Evolutionary conservation across 2,888 invertebrate species (phyloP).

Genomic region (Hipparchia sbordonii): DNA sequence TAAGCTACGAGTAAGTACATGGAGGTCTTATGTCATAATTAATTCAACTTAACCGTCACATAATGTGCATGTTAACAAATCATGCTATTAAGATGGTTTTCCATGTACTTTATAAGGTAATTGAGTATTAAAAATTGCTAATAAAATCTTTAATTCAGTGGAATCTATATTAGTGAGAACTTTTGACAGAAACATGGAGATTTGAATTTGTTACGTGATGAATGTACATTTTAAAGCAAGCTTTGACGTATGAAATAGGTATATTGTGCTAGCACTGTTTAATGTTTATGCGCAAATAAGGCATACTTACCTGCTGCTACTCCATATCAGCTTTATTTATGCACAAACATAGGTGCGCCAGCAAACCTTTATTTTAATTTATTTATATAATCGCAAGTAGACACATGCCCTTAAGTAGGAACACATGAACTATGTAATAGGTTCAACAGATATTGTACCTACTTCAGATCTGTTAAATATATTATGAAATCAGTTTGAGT

Average conservation of each 20-base stretch:
- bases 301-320: neutral
- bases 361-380: conserved; percentile 35
- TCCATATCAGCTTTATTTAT: conserved; percentile 8
- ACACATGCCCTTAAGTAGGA: conserved; percentile 21
- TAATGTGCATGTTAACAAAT: conserved; percentile 5
- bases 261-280: neutral
- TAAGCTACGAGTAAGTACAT: conserved; percentile 23
- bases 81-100: neutral
- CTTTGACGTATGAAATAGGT: neutral
- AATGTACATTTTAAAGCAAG: neutral
- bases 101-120: neutral
- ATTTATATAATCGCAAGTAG: conserved; percentile 31
- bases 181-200: neutral
- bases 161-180: neutral
- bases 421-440: neutral
- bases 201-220: neutral
- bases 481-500: neutral
- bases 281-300: conserved; percentile 10
- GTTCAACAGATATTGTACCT: neutral
- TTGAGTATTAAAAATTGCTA: neutral
- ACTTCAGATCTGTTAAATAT: neutral
- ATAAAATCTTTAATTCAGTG: neutral
- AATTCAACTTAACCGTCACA: neutral
- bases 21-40: conserved; percentile 23
- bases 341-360: conserved; percentile 24